These are phyloP conservation scores for Schizotus pectinicornis DNA, from an alignment of 2,888 invertebrate species.

Conservation along the genomic window DNA sequence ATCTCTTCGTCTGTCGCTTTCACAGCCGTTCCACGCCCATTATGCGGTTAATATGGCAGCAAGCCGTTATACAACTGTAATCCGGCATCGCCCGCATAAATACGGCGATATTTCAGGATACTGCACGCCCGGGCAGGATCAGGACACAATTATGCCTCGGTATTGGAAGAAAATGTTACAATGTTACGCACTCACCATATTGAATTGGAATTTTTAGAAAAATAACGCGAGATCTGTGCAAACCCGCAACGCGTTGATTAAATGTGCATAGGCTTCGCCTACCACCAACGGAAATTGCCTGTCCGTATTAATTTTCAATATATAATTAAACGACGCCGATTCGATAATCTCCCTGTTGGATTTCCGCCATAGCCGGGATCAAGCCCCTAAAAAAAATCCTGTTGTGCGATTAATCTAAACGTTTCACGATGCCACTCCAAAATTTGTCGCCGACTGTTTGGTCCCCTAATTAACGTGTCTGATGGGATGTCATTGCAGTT, in stretches of 20 bases:
- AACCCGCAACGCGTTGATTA: conserved; percentile 5
- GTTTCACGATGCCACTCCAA: neutral
- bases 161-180: too few relatives aligned
- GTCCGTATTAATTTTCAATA: conserved; percentile 15
- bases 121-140: neutral
- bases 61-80: conserved; percentile 1
- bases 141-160: neutral
- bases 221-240: neutral
- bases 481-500: conserved; percentile 18
- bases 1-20: conserved; percentile 28
- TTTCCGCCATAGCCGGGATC: conserved; percentile 14
- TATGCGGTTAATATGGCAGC: conserved; percentile 26
- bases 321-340: conserved; percentile 24
- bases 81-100: conserved; percentile 3
- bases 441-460: conserved; percentile 6
- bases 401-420: conserved; percentile 6
- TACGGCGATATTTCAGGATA: neutral
- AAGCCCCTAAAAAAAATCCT: conserved; percentile 13
- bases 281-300: conserved; percentile 20
- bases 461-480: conserved; percentile 22
- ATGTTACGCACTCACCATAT: too few relatives aligned
- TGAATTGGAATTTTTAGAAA: neutral
- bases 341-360: conserved; percentile 23
- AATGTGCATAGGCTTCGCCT: conserved; percentile 8
- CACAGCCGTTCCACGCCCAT: conserved; percentile 20